These are phyloP conservation scores for Stylophora pistillata DNA, from an alignment of 64 coral and sea anemone species.

Conservation along the genomic window DNA sequence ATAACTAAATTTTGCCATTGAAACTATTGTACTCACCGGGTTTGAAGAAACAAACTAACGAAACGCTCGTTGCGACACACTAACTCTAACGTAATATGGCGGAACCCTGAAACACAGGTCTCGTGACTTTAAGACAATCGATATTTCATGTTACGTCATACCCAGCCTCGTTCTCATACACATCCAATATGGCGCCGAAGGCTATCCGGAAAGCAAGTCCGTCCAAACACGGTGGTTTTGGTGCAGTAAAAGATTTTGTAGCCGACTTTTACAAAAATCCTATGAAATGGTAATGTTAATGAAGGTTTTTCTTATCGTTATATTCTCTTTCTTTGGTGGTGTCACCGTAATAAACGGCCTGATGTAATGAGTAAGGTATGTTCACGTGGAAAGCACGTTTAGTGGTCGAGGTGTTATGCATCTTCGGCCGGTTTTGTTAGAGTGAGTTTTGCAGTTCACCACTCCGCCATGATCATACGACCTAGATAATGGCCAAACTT, in stretches of 20 bases:
- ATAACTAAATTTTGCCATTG: conserved; percentile 7
- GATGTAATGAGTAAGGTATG: background rate
- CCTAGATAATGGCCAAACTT: too few species aligned
- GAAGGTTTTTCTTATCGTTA: background rate
- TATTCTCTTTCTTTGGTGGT: background rate
- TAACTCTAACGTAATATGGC: conserved; percentile 56
- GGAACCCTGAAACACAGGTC: conserved; percentile 49
- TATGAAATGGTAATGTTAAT: conserved; percentile 72
- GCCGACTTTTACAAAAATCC: conserved; percentile 95
- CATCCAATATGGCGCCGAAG: conserved; percentile 89
- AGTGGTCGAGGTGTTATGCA: too few species aligned
- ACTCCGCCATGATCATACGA: too few species aligned
- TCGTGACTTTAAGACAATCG: conserved; percentile 44
- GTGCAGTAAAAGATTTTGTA: conserved; percentile 57
- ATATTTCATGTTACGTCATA: conserved; percentile 63
- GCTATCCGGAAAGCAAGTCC: conserved; percentile 42
- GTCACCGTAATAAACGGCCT: background rate
- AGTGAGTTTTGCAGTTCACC: too few species aligned
- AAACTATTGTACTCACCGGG: conserved; percentile 31
- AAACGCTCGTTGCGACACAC: conserved; percentile 26
- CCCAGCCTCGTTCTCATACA: conserved; percentile 34
- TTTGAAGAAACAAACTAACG: conserved; percentile 40
- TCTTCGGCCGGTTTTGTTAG: too few species aligned
- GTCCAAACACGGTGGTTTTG: conserved; percentile 35
- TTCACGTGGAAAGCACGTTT: background rate